A percentile compares a stretch with the other conserved stretches of the same genome.
Conservation (phyloP, 2,888 invertebrate species). For the Plebejus anna region DNA sequence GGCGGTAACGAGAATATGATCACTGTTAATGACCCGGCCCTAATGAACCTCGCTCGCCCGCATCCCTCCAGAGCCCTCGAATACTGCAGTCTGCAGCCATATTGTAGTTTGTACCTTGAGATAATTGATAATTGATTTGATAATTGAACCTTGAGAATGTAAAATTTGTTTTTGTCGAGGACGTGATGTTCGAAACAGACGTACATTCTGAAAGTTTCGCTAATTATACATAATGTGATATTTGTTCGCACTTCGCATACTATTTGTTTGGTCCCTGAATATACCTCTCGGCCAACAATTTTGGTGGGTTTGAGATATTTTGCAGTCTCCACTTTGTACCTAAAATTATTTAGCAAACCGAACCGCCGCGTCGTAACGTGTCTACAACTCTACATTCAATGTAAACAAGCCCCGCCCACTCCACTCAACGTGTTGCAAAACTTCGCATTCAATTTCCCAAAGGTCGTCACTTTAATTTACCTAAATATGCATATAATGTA, state of each 20-base stretch:
- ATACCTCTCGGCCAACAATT: neutral
- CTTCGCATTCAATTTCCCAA: neutral
- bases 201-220: too few species aligned
- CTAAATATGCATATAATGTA: neutral
- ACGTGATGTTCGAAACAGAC: too few species aligned
- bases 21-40: slow-evolving; percentile 54
- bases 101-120: neutral
- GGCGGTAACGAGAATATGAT: slow-evolving; percentile 60
- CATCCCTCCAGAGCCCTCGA: neutral
- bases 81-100: neutral
- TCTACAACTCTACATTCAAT: neutral
- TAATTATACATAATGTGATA: too few species aligned
- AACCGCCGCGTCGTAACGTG: neutral
- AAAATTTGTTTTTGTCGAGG: neutral
- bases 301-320: neutral
- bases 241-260: too few species aligned
- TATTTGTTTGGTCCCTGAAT: neutral
- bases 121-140: neutral
- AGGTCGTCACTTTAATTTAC: neutral
- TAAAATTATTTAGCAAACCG: neutral
- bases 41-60: slow-evolving; percentile 43
- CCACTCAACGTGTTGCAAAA: neutral
- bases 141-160: neutral
- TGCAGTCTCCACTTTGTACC: neutral
- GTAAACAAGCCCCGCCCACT: neutral